Evolutionary conservation across 2,888 invertebrate species (phyloP), one percentile per base, ranked within the genome.

Genomic region (Torymus tubicola): DNA sequence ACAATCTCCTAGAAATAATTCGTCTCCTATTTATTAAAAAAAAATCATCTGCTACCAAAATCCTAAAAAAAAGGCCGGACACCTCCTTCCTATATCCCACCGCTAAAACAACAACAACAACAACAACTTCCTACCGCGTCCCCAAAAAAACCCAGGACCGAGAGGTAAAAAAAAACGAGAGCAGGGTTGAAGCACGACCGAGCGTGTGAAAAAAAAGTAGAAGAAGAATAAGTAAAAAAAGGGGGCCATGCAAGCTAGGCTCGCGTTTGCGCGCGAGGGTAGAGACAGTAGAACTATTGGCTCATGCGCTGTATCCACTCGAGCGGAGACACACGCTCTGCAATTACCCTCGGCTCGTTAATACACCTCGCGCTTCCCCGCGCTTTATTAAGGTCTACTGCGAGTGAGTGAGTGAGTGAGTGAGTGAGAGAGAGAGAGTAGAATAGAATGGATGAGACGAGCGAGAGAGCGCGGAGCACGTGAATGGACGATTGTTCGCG

Each of bases 341-440:
- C 74, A 65, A 67, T 58, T 42, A 24, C 24, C 76, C 55, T 42
- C 12, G 55, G 63, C 72, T 72, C 61, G 63, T 76, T 76, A 76
- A 68, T 58, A 50, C 71, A 71, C 67, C 65, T n/a, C 64, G 65
- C 18, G 52, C 42, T 3, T 8, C 8, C 31, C 31, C 31, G 31
- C 31, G 31, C 60, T 60, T 70, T 70, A 60, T 70, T 52, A 70
- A 70, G 42, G 50, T 58, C 60, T 60, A 16, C 16, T 57, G 18
- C 31, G n/a, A 21, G n/a, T 64, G 42, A 14, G 42, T 11, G 5
- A n/a, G n/a, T n/a, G n/a, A n/a, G n/a, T n/a, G n/a, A n/a, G n/a
- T n/a, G n/a, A n/a, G n/a, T n/a, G 52, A 31, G 18, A 65, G 18
- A 14, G 65, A 52, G 24, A 50, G 31, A 68, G 31, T 2, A 55